These are phyloP conservation scores for Silurus meridionalis DNA, from an alignment of 2,113 vertebrate species.

Conservation along the genomic window DNA sequence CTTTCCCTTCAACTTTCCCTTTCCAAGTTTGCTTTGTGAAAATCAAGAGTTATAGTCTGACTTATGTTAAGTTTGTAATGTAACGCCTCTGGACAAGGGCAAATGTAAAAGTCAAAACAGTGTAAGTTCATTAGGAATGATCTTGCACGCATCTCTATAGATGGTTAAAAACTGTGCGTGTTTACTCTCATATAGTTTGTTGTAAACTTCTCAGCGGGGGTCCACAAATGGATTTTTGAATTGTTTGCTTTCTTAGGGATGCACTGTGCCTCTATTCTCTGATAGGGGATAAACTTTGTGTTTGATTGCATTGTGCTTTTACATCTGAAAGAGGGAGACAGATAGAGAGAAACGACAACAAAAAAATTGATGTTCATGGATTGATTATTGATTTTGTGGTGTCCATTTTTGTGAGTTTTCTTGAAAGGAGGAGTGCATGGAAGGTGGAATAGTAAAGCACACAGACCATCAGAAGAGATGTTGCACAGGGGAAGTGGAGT, in stretches of 20 bases:
- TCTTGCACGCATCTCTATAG: background rate
- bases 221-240: conserved; percentile 49
- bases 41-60: no score
- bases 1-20: no score
- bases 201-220: conserved; percentile 45
- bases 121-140: background rate
- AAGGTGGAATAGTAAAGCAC: conserved; percentile 3
- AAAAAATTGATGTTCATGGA: conserved; percentile 57
- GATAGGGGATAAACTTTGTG: conserved; percentile 47
- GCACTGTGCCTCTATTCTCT: conserved; percentile 48
- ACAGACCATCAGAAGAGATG: conserved; percentile 2
- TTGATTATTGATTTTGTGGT: conserved; percentile 57
- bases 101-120: background rate
- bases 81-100: no score
- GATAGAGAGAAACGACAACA: conserved; percentile 50
- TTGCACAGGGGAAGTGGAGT: conserved; percentile 14
- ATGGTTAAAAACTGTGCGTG: background rate
- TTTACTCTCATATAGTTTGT: conserved; percentile 46
- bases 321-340: conserved; percentile 39
- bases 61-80: no score
- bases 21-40: no score
- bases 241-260: conserved; percentile 49
- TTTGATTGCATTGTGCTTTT: conserved; percentile 47
- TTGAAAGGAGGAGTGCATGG: conserved; percentile 22
- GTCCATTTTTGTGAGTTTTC: conserved; percentile 47